Evolutionary conservation across 1,140 invertebrate genomes (phyloP).

Genomic region (Littorina saxatilis): DNA sequence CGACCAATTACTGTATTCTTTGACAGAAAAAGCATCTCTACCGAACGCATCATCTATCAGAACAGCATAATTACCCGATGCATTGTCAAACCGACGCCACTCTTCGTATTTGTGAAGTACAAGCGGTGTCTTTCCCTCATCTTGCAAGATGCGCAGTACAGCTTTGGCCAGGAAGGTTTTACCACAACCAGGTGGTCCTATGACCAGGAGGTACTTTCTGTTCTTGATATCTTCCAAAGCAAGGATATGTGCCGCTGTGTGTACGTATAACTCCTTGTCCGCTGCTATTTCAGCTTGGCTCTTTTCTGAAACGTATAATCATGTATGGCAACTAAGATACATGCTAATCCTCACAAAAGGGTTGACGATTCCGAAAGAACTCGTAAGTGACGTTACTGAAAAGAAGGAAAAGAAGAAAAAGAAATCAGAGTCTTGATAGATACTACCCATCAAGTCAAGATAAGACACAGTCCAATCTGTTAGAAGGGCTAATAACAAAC

Average conservation of each 20-base stretch:
- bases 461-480: no score
- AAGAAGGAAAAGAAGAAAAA: no score
- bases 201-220: background rate
- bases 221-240: background rate
- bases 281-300: no score
- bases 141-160: background rate
- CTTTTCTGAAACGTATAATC: no score
- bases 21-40: background rate
- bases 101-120: background rate
- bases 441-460: no score
- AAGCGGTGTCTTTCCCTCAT: background rate
- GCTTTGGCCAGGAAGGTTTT: background rate
- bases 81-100: background rate
- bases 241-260: background rate
- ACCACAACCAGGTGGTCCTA: background rate
- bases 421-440: no score
- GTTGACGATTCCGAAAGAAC: no score
- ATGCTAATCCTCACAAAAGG: no score
- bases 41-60: background rate
- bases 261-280: background rate
- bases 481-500: no score
- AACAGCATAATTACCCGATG: background rate
- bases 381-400: no score
- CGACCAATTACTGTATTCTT: background rate
- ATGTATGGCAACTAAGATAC: no score